Evolutionary conservation across 2,797 vertebrate species (phyloP).

Genomic region (Sebastes goodei): DNA sequence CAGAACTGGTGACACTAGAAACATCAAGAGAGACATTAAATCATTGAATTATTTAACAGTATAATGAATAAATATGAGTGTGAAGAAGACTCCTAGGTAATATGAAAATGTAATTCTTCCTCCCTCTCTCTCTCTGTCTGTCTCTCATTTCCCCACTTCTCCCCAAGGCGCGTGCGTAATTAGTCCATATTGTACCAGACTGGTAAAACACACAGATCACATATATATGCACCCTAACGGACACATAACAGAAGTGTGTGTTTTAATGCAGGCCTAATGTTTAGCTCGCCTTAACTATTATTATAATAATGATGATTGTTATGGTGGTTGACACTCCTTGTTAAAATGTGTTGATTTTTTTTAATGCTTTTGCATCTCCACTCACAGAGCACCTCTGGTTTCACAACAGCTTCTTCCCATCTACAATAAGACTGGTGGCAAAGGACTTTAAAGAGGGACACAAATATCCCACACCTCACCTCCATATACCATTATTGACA

Average conservation of each 20-base stretch:
- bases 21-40: slow-evolving; percentile 42
- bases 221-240: not conserved
- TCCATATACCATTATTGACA: too few relatives aligned
- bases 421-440: too few relatives aligned
- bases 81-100: slow-evolving; percentile 40
- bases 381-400: too few relatives aligned
- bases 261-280: not conserved
- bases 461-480: too few relatives aligned
- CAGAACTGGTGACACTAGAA: slow-evolving; percentile 15
- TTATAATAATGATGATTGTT: not conserved
- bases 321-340: not conserved
- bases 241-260: not conserved
- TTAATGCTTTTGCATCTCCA: not conserved
- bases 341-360: not conserved
- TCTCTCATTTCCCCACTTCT: not conserved
- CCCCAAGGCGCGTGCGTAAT: slow-evolving; percentile 30
- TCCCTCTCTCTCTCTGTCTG: not conserved
- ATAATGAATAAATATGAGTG: slow-evolving; percentile 49
- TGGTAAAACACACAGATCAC: slow-evolving; percentile 31
- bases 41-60: slow-evolving; percentile 46
- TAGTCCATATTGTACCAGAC: slow-evolving; percentile 41
- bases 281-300: not conserved
- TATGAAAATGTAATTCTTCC: slow-evolving; percentile 35
- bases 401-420: too few relatives aligned
- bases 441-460: too few relatives aligned